Base-by-base conservation (phyloP, 2,888 invertebrate genomes). In the Ophioninae sp. region DNA sequence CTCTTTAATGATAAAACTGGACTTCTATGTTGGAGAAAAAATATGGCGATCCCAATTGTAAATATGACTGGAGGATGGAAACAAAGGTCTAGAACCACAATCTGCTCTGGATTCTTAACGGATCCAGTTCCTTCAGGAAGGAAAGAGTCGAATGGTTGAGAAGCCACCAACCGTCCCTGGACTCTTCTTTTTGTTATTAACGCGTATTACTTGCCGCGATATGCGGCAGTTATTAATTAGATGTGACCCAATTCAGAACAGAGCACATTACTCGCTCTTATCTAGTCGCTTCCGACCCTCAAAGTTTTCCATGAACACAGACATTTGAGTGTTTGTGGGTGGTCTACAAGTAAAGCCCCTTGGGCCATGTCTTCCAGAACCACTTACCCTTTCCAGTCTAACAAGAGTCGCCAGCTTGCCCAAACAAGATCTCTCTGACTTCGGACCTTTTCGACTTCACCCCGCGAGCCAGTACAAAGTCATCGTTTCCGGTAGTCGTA, bases 221-320 rank as follows among this genome's bases (percentile, higher is more conserved):
- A 87, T 85, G 85, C 75, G 58, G 85, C 81, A 86, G 86, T 89
- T 90, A 90, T 90, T 90, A 90, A 90, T 90, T 90, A 89, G 89
- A 89, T 87, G 87, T 85, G 86, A 86, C 82, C 85, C 85, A 64
- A 64, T 75, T 73, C 75, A 81, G 82, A 86, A 85, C 73, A 85
- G 81, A 83, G 86, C 87, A 77, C 86, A 87, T 88, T 89, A 86
- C 84, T 87, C 80, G 81, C 81, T 85, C 71, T 85, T 87, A 85
- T 86, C 85, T 85, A 59, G 65, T 59, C 51, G 44, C 74, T 61
- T 79, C 20, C 58, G 61, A 51, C 39, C 56, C 44, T 30, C 23
- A 41, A 22, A 63, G 51, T 37, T 64, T 58, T 79, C 59, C 72
- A 67, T 51, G 58, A 37, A 73, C 59, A n/a, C 41, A 30, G 30